Conservation (phyloP, 2,113 vertebrate species). For the Bufo gargarizans region DNA sequence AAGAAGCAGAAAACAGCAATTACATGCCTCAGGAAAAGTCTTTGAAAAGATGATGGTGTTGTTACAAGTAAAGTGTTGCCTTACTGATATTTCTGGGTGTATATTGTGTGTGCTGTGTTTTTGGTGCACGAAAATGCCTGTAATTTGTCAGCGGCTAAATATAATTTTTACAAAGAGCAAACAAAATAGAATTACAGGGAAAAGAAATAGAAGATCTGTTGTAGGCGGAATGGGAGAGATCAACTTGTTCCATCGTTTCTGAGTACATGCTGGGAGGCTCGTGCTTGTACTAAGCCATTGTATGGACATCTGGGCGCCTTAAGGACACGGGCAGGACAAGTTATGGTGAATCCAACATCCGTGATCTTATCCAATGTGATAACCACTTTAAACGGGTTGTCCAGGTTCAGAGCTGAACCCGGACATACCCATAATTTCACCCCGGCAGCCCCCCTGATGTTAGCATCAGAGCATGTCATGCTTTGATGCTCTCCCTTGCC, state of each 20-base stretch:
- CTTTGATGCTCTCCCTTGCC: too few relatives aligned
- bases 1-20: conserved; percentile 57
- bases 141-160: conserved; percentile 56
- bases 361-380: background rate
- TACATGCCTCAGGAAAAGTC: conserved; percentile 47
- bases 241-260: conserved; percentile 2
- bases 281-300: background rate
- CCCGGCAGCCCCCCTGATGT: too few relatives aligned
- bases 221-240: conserved; percentile 29
- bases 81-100: conserved; percentile 45
- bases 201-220: conserved; percentile 20
- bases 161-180: conserved; percentile 51
- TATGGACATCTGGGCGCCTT: background rate
- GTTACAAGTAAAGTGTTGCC: conserved; percentile 50
- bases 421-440: too few relatives aligned
- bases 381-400: too few relatives aligned
- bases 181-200: conserved; percentile 51
- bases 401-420: too few relatives aligned
- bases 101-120: conserved; percentile 47
- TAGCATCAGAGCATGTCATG: too few relatives aligned
- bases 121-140: conserved; percentile 53
- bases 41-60: conserved; percentile 56
- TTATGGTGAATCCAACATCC: background rate
- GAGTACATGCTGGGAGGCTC: background rate
- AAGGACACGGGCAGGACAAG: background rate